phyloP scores from a whole-genome alignment of 2,797 vertebrate species.

The Chelon labrosus region DNA sequence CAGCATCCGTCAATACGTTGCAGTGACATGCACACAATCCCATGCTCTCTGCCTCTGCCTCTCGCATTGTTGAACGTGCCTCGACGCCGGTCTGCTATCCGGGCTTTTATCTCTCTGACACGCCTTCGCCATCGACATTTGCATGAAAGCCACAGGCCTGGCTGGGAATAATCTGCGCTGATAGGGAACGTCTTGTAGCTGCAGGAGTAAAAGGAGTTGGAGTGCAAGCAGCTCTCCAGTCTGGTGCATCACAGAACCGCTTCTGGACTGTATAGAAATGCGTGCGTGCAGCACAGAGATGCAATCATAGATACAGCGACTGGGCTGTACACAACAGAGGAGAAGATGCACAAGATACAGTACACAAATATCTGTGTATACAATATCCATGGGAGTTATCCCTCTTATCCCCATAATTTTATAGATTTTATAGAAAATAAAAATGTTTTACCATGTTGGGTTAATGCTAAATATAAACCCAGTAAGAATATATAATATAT shows the following conservation, averaged over 20 bases:
- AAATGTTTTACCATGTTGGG: no score
- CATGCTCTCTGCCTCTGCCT: slow-evolving; percentile 44
- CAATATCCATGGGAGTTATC: slow-evolving; percentile 22
- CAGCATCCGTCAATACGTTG: slow-evolving; percentile 58
- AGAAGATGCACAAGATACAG: slow-evolving; percentile 43
- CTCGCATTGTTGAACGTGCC: slow-evolving; percentile 54
- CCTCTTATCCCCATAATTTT: background rate
- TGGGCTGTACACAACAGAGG: slow-evolving; percentile 34
- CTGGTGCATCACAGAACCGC: slow-evolving; percentile 42
- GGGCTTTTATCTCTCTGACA: slow-evolving; percentile 73
- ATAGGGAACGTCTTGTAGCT: slow-evolving; percentile 62
- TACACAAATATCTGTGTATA: slow-evolving; percentile 16
- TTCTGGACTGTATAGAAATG: slow-evolving; percentile 31
- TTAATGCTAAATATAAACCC: slow-evolving; percentile 9
- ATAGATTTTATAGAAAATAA: background rate
- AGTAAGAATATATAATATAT: background rate
- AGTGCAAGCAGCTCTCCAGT: slow-evolving; percentile 44
- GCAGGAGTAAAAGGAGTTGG: slow-evolving; percentile 53
- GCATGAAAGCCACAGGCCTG: slow-evolving; percentile 74
- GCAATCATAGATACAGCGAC: slow-evolving; percentile 50
- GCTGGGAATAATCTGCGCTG: slow-evolving; percentile 69
- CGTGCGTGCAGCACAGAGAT: slow-evolving; percentile 43
- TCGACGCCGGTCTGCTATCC: slow-evolving; percentile 59
- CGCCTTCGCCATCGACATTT: slow-evolving; percentile 74
- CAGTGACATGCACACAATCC: slow-evolving; percentile 58